phyloP scores from a whole-genome alignment of 1,140 invertebrate species.

The Apocrypta bakeri region DNA sequence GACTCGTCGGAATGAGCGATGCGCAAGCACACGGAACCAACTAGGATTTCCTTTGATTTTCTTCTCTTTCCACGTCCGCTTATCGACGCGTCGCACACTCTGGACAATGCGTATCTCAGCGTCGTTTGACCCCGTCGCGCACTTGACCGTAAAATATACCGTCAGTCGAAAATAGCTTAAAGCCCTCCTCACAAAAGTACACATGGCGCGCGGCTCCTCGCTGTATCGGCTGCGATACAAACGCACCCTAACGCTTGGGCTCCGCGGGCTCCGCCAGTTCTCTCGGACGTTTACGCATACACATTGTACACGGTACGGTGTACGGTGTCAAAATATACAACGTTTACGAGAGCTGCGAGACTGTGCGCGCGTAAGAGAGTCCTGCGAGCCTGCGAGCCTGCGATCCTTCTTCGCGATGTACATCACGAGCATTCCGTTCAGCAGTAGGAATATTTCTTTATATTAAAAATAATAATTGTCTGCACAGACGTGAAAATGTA shows the following conservation, averaged over 20 bases:
- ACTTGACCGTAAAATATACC: conserved; percentile 21
- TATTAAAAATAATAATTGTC: no score
- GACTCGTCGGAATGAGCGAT: no score
- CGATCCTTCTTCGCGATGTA: conserved; percentile 22
- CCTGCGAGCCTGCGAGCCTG: no score
- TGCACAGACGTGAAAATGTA: background rate
- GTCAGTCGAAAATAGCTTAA: background rate
- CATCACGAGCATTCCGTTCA: conserved; percentile 27
- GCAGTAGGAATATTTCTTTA: background rate
- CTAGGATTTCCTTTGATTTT: background rate
- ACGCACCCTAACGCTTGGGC: conserved; percentile 26
- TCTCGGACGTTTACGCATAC: background rate
- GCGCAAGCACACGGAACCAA: background rate
- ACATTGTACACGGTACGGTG: background rate
- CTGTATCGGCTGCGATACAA: background rate
- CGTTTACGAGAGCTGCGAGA: no score
- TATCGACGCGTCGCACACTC: background rate
- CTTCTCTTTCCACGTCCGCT: no score
- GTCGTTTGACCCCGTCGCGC: conserved; percentile 4
- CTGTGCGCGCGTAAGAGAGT: background rate
- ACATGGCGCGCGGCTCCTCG: background rate
- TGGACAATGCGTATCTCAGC: conserved; percentile 5
- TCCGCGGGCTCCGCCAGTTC: background rate
- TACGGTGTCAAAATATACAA: no score
- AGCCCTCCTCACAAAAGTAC: background rate